Evolutionary conservation across 2,888 invertebrate genomes (phyloP), one percentile per base, ranked within the genome.

Genomic region (Diogma glabrata): DNA sequence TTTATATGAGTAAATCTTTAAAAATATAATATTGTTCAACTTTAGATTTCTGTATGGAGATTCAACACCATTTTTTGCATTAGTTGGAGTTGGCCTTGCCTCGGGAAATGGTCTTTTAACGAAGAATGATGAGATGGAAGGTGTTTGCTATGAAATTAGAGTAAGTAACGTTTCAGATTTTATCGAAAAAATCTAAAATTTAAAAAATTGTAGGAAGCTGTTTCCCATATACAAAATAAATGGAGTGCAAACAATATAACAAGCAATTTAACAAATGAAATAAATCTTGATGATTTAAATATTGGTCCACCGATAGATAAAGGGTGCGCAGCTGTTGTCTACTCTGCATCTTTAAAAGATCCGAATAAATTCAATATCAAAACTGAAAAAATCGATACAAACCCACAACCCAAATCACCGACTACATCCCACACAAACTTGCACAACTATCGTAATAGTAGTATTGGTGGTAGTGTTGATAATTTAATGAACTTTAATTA

Each of bases 321-420:
- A 66, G 89, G 89, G 14, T 83, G 86, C 63, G 84, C 83, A 57
- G 88, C 86, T 22, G 87, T 84, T 23, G 87, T 90, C 2, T 87
- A 88, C 65, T 77, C 81, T 4, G 84, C 84, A 2, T 73, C 74
- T 52, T 69, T 77, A 49, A 76, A 73, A 56, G 56, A 57, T 50
- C 46, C 46, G 6, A 24, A 46, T 10, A 46, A 46, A 26, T 24
- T 7, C 9, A 24, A 24, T 24, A 24, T 46, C 19, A 46, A 51
- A 54, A 8, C 46, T 3, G 36, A n/a, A 8, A 45, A 5, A 1
- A 12, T 26, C 17, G 55, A 54, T 2, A 36, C 51, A 6, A 16
- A 19, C 24, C 26, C 26, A 10, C 14, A 24, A 26, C 33, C 26
- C 12, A 16, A 47, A 19, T 53, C 24, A 24, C 56, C 3, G 51